Evolutionary conservation across 1,140 invertebrate genomes (phyloP).

Genomic region (Gryon sp.): DNA sequence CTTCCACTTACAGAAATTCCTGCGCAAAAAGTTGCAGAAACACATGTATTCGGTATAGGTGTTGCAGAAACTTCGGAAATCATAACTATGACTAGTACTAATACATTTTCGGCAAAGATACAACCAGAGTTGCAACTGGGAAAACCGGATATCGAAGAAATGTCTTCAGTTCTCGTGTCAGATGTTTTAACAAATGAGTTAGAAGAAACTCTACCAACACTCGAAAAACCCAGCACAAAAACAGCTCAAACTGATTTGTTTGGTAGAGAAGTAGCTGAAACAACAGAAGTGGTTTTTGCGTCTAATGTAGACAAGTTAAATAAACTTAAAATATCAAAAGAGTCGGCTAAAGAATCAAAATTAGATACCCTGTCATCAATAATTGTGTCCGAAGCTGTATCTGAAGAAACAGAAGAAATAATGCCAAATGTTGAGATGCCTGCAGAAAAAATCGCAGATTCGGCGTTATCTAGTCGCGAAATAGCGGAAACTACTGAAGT

Average conservation of each 20-base stretch:
- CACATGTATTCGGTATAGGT: conserved; percentile 66
- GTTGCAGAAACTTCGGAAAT: conserved; percentile 67
- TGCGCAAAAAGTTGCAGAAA: conserved; percentile 33
- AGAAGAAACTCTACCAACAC: conserved; percentile 48
- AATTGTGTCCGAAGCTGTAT: conserved; percentile 65
- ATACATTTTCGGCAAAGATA: conserved; percentile 40
- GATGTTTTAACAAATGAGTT: conserved; percentile 63
- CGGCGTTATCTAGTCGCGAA: conserved; percentile 67
- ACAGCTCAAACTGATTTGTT: conserved; percentile 65
- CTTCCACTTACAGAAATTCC: conserved; percentile 42
- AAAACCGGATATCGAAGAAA: conserved; percentile 56
- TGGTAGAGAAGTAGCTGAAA: conserved; percentile 66
- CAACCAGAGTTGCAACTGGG: conserved; percentile 58
- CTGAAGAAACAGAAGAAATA: conserved; percentile 59
- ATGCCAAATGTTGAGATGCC: conserved; percentile 55
- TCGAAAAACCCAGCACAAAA: conserved; percentile 57
- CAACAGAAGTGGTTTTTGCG: background rate
- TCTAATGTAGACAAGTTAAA: background rate
- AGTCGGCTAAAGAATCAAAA: background rate
- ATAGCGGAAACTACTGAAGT: conserved; percentile 63
- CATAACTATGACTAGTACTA: conserved; percentile 55
- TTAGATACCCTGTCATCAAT: conserved; percentile 4
- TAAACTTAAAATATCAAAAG: background rate
- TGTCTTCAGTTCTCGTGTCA: conserved; percentile 53
- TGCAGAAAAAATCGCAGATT: conserved; percentile 61